These are phyloP conservation scores for Holothuria glaberrima DNA, from an alignment of 35 echinoderm and acorn worm genomes.

Conservation along the genomic window DNA sequence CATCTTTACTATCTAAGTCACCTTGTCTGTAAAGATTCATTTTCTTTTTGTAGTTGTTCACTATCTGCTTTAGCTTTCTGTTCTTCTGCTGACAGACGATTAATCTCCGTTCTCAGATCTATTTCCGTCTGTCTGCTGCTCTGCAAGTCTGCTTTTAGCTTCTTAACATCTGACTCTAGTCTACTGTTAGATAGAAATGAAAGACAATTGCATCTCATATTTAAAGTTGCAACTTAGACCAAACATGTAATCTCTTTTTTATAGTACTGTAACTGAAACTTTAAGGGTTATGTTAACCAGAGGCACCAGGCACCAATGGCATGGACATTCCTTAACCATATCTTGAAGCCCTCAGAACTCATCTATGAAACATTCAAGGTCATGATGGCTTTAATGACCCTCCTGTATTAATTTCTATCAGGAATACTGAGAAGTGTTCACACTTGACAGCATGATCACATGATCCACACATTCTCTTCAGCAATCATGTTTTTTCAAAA, in stretches of 20 bases:
- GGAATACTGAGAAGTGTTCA: no score
- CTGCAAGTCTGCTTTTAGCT: conserved; percentile 92
- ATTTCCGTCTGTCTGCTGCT: conserved; percentile 81
- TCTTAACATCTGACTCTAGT: conserved; percentile 94
- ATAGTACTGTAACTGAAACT: no score
- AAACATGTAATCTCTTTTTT: background rate
- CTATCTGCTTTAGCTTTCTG: conserved; percentile 68
- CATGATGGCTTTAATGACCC: no score
- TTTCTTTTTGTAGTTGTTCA: conserved; percentile 85
- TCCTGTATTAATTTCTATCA: no score
- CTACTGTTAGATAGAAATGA: conserved; percentile 30
- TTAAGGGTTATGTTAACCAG: no score
- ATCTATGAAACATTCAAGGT: no score
- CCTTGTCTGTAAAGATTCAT: conserved; percentile 93
- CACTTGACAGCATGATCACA: no score
- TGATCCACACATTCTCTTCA: no score
- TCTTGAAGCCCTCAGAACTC: background rate
- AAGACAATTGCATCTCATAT: background rate
- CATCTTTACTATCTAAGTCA: no score
- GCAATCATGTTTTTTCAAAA: no score
- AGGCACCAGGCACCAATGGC: no score
- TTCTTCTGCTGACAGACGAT: conserved; percentile 64
- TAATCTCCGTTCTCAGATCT: conserved; percentile 71
- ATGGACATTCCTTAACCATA: background rate
- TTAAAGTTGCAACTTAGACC: background rate